Evolutionary conservation across 2,888 invertebrate species (phyloP), one percentile per base, ranked within the genome.

Genomic region (Quadroppia sp.): DNA sequence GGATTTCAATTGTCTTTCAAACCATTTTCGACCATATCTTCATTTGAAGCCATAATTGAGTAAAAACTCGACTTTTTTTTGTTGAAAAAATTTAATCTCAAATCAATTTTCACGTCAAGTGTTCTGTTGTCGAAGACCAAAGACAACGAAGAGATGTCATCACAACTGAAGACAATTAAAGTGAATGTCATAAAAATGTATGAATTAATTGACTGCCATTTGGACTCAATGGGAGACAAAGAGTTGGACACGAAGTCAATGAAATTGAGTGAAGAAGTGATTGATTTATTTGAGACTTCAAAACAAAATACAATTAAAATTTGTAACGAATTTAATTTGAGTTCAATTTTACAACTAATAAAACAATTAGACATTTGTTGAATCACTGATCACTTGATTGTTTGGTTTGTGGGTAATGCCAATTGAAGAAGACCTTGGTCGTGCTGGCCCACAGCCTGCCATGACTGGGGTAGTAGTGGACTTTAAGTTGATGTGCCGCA

Each of bases 11-110:
- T 40, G 17, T 45, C 45, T 25, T 69, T 69, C 28, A n/a, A 15
- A 69, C 42, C 45, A 25, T 69, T 69, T 28, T 69, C 45, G 11
- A 42, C 69, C 1, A 15, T 69, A 1, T 69, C 69, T 69, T 42
- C 69, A 69, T 45, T 69, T 69, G 69, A 69, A 42, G 69, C 69
- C 45, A 69, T 69, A 17, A 45, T 69, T 45, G 69, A 69, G 69
- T 69, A 69, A 69, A 69, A 40, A 7, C 15, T 67, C 42, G 23
- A 20, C 20, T 4, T 25, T 23, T 11, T 15, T 42, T 45, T 45
- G 4, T 69, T 69, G 9, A 42, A 69, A 45, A 20, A 1, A 42
- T 25, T 67, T 45, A 28, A 42, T 69, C 3, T 23, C 11, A 13
- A 40, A 25, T 15, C 2, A 40, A 69, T 28, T n/a, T 20, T 7